Evolutionary conservation across 64 coral and sea anemone species (phyloP).

Genomic region (Porites australiensis): DNA sequence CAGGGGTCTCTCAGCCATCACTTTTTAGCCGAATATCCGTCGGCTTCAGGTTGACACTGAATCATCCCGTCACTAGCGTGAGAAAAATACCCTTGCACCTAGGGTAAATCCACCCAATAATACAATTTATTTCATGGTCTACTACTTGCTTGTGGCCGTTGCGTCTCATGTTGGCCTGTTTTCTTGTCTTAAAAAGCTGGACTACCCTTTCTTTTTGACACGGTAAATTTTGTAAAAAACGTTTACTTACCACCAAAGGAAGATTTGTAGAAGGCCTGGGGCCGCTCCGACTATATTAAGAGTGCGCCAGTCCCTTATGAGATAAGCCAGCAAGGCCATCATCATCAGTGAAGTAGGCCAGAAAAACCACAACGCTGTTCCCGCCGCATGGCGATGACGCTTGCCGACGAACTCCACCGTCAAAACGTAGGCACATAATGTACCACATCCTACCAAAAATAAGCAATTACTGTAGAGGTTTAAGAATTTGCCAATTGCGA

Average conservation of each 20-base stretch:
- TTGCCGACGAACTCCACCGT: constrained; percentile 29
- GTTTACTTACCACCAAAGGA: constrained; percentile 62
- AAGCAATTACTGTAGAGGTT: background rate
- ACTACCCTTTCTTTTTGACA: too few relatives aligned
- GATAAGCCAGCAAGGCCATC: constrained; percentile 35
- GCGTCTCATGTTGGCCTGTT: too few relatives aligned
- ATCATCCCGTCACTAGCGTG: too few relatives aligned
- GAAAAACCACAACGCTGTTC: constrained; percentile 2
- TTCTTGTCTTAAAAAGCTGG: too few relatives aligned
- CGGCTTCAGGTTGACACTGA: too few relatives aligned
- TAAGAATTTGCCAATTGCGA: too few relatives aligned
- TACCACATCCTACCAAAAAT: background rate
- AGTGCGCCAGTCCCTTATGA: constrained; percentile 58
- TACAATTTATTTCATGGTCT: too few relatives aligned
- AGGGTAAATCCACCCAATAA: too few relatives aligned
- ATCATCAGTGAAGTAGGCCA: constrained; percentile 1
- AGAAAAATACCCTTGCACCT: too few relatives aligned
- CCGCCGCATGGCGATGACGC: constrained; percentile 44
- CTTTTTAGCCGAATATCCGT: too few relatives aligned
- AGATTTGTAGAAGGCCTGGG: constrained; percentile 35
- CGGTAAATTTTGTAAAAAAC: background rate
- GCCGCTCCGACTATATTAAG: constrained; percentile 45
- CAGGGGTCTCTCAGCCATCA: too few relatives aligned
- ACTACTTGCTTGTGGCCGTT: too few relatives aligned
- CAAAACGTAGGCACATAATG: background rate